Evolutionary conservation across 1,140 invertebrate species (phyloP).

Genomic region (Mactra quadrangularis): DNA sequence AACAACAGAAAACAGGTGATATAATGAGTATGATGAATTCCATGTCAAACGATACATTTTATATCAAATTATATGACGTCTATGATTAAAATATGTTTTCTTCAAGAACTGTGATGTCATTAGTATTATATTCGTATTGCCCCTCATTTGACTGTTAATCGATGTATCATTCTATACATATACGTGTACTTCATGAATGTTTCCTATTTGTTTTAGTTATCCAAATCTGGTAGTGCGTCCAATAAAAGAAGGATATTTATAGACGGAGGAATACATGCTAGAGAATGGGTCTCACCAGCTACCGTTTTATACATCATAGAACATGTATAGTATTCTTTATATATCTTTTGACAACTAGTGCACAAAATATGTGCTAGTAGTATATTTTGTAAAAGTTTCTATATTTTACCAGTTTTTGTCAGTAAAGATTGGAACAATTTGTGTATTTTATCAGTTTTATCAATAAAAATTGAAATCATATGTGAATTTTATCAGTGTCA

Average conservation of each 20-base stretch:
- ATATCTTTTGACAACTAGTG: no score
- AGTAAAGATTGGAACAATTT: no score
- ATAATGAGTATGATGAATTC: background rate
- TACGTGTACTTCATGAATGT: no score
- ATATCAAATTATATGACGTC: background rate
- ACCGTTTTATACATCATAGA: constrained; percentile 83
- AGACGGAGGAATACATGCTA: constrained; percentile 83
- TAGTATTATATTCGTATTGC: background rate
- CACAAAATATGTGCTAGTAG: no score
- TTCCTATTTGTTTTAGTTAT: no score
- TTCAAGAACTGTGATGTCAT: background rate
- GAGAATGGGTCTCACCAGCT: constrained; percentile 85
- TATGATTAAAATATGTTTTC: background rate
- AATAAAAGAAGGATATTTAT: constrained; percentile 70
- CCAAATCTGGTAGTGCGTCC: background rate
- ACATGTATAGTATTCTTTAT: constrained; percentile 70
- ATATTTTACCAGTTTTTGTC: background rate
- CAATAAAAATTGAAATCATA: no score
- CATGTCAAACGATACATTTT: no score
- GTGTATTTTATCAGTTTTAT: no score
- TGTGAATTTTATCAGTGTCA: no score
- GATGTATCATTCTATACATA: no score
- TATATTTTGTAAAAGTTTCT: background rate
- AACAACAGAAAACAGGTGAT: background rate
- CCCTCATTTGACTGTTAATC: background rate